Percentiles rank a stretch among this genome's conserved stretches.
Evolutionary conservation across 2,888 invertebrate species (phyloP).

Genomic region (Brachycybe producta): DNA sequence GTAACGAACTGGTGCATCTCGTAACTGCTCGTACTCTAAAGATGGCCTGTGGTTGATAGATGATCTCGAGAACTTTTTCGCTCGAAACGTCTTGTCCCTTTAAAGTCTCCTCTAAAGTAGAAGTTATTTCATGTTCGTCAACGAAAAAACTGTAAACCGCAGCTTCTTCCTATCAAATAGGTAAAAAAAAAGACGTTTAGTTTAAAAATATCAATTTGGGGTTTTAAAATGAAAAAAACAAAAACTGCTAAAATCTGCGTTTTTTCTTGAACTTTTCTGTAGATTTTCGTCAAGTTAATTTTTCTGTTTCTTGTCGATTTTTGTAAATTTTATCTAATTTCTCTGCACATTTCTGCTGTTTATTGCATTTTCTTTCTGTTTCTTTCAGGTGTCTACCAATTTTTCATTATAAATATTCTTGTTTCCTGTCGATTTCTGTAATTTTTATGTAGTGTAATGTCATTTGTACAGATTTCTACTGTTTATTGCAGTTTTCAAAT

Average conservation of each 20-base stretch:
- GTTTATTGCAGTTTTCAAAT: too few species aligned
- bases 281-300: background rate
- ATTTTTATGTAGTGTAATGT: too few species aligned
- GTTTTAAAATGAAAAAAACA: background rate
- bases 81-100: constrained; percentile 50
- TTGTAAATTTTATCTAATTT: too few species aligned
- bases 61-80: constrained; percentile 76
- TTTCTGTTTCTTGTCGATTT: too few species aligned
- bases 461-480: too few species aligned
- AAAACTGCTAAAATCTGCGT: too few species aligned
- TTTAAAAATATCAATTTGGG: constrained; percentile 7
- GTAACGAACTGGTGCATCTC: constrained; percentile 85
- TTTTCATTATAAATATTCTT: too few species aligned
- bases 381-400: too few species aligned
- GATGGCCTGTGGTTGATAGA: constrained; percentile 93
- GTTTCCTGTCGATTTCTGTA: too few species aligned
- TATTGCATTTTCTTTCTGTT: too few species aligned
- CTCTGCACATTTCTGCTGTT: too few species aligned
- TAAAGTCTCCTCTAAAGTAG: constrained; percentile 55
- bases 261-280: background rate
- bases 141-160: constrained; percentile 78
- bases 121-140: constrained; percentile 72
- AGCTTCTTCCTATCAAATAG: constrained; percentile 48
- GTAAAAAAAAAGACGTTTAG: constrained; percentile 11
- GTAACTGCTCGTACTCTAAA: constrained; percentile 87